A percentile compares a stretch with the other conserved stretches of the same genome.
phyloP scores from a whole-genome alignment of 2,888 invertebrate species.

The Orthonychiurus folsomi region DNA sequence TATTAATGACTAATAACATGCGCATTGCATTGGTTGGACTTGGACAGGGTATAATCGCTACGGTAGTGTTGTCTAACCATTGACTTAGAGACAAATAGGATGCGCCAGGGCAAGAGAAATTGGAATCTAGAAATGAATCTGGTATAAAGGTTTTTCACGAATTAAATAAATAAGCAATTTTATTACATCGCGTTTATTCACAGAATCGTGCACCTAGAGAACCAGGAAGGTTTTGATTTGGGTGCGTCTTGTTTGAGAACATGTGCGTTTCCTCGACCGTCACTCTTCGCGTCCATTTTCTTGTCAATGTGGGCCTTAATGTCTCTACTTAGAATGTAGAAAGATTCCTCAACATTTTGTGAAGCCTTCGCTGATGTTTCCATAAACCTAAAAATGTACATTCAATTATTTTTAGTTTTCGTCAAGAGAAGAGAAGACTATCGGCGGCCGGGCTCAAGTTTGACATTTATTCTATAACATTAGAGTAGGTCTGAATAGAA shows the following conservation, averaged over 20 bases:
- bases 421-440: background rate
- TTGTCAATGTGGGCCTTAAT: constrained; percentile 98
- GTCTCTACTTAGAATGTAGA: constrained; percentile 92
- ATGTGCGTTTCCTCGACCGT: constrained; percentile 10
- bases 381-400: constrained; percentile 61
- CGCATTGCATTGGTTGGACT: background rate
- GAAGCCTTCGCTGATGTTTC: constrained; percentile 98
- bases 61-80: no score
- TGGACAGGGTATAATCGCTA: no score
- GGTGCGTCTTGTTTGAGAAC: constrained; percentile 15
- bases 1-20: background rate
- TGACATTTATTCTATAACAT: no score
- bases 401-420: no score
- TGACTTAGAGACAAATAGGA: no score
- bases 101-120: background rate
- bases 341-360: constrained; percentile 95
- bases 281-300: constrained; percentile 66
- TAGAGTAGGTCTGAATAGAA: no score
- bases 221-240: constrained; percentile 19
- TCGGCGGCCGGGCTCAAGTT: no score
- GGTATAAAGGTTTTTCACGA: background rate
- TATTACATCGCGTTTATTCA: constrained; percentile 11
- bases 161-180: constrained; percentile 5
- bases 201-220: constrained; percentile 18
- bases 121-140: background rate